Base-by-base conservation (phyloP, 2,888 invertebrate species). In the Coleophora flavipennella region DNA sequence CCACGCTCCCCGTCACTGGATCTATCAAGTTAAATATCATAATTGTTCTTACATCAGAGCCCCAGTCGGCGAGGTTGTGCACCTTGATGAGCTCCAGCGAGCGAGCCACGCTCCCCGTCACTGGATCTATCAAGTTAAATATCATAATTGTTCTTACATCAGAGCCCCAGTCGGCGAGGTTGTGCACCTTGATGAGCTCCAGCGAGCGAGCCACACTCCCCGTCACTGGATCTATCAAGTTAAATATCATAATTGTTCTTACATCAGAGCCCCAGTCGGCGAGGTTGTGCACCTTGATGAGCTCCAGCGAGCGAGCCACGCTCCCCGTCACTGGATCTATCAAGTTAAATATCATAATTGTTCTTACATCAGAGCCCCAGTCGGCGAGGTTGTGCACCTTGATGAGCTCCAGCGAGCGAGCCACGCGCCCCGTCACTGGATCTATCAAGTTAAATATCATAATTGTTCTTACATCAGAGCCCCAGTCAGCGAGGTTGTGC, bases 201-300 rank as follows among this genome's bases (percentile, higher is more conserved):
- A 92, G 74, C 32, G 90, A 86, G 20, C 88, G 80, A 1, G 80
- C 65, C 11, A 90, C 88, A 0, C 86, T 85, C 50, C 91, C 88
- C 4, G 48, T 68, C 14, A 86, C 75, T 38, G 88, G 78, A 13
- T 88, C 89, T 11, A 90, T 87, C 45, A 89, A 86, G 43, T 92
- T 90, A 1, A 97, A 62, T n/a, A n/a, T n/a, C n/a, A n/a, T n/a
- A n/a, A n/a, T n/a, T n/a, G n/a, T n/a, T n/a, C 87, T 87, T 77
- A 92, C 91, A 67, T 95, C 93, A 13, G 90, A 88, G 10, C 95
- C 95, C 96, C 96, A 96, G 38, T 89, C 83, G 25, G 92, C 92
- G 49, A 96, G 90, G 45, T 89, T 91, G 64, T 92, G 90, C 50
- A 90, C 88, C 43, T 87, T 87, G 36, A 95, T 89, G 4, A 91